Evolutionary conservation across 2,888 invertebrate species (phyloP).

Genomic region (Clostera curtula): DNA sequence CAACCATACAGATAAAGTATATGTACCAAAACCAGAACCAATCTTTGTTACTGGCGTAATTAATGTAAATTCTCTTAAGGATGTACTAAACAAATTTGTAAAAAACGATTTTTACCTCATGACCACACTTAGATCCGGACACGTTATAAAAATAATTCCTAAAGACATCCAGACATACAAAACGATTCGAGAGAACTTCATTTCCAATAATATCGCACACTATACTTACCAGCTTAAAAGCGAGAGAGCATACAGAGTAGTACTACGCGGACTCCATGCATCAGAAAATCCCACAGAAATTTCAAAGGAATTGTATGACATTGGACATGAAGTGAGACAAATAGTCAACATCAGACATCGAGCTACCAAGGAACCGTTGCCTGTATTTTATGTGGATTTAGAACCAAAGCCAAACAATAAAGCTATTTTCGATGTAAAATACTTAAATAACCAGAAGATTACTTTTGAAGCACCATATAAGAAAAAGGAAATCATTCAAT

Average conservation of each 20-base stretch:
- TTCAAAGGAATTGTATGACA: neutral
- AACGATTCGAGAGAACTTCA: constrained; percentile 3
- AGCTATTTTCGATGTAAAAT: constrained; percentile 5
- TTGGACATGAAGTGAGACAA: constrained; percentile 1
- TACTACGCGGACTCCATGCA: constrained; percentile 3
- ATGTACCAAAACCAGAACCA: too few species aligned
- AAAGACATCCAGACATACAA: neutral
- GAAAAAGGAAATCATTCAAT: constrained; percentile 15
- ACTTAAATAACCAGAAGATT: constrained; percentile 6
- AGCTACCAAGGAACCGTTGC: neutral
- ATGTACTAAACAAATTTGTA: neutral
- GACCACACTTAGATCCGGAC: neutral
- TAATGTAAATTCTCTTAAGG: neutral
- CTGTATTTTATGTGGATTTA: neutral
- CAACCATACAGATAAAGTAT: neutral
- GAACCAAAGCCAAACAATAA: neutral
- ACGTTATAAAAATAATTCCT: neutral
- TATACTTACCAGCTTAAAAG: constrained; percentile 5
- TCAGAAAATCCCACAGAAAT: constrained; percentile 2
- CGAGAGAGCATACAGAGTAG: constrained; percentile 5
- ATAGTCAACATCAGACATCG: neutral
- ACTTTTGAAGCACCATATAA: constrained; percentile 17
- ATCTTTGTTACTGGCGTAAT: neutral
- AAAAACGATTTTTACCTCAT: neutral
- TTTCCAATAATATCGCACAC: constrained; percentile 4